Evolutionary conservation across 2,888 invertebrate genomes (phyloP), one percentile per base, ranked within the genome.

Genomic region (Chaetogeoica ovagalla): DNA sequence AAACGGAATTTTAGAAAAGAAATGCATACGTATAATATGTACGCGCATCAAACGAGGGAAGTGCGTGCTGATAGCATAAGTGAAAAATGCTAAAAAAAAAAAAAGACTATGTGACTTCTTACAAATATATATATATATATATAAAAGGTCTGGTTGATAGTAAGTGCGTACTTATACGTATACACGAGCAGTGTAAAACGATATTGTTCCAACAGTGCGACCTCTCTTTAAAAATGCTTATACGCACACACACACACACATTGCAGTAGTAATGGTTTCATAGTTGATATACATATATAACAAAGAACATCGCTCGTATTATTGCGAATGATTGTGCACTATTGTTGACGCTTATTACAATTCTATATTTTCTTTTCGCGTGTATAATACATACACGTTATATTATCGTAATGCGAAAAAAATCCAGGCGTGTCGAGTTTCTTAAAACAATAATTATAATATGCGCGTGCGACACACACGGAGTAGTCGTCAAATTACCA

Each of bases 151-250:
- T 55, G 52, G 55, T 65, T 65, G 39, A 55, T 2, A 17, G 52
- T 0, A 30, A 69, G 9, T 23, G 30, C 30, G 30, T 30, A 30
- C 30, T 15, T 23, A 48, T 48, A 48, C 11, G 11, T 48, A 48
- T 48, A 48, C 11, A 3, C 13, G 48, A 1, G 48, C 11, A 11
- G 30, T 69, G 21, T 69, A 76, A 77, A 70, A 77, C 21, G 13
- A 70, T 77, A 77, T 77, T 70, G 48, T 62, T 77, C 37, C 59
- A 62, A 62, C 62, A 21, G 55, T 15, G 48, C 48, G 1, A n/a
- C 43, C 15, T 66, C 21, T 75, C 43, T 48, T n/a, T n/a, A n/a
- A 30, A 63, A 73, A 63, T 59, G 19, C 37, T 72, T 70, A 30
- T 30, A 30, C 30, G 4, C 30, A 57, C 17, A 55, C n/a, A n/a